Conservation (phyloP, 2,888 invertebrate species). For the Drosophila conformis region DNA sequence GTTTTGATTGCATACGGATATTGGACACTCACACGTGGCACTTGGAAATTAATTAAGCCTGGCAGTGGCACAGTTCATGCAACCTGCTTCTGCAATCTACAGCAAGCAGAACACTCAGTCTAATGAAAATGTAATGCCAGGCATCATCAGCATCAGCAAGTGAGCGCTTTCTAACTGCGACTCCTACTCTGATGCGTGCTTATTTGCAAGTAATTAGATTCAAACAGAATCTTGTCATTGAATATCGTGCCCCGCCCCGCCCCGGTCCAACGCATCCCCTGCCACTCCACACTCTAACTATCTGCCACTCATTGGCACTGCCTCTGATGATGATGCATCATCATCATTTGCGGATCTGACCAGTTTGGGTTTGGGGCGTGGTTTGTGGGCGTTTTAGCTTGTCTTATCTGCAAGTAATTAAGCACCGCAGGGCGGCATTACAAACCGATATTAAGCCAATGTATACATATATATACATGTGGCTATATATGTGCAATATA, state of each 20-base stretch:
- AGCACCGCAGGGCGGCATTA: conserved; percentile 55
- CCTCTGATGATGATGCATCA: conserved; percentile 39
- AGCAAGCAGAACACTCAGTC: conserved; percentile 36
- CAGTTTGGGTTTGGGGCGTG: conserved; percentile 37
- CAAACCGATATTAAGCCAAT: conserved; percentile 34
- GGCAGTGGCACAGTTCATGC: conserved; percentile 36
- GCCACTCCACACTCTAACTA: not conserved
- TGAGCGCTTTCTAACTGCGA: not conserved
- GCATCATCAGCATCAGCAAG: not conserved
- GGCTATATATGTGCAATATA: conserved; percentile 15
- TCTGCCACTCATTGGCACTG: conserved; percentile 7
- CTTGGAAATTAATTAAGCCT: conserved; percentile 79
- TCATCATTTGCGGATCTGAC: conserved; percentile 54
- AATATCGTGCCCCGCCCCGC: not conserved
- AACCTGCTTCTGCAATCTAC: conserved; percentile 16
- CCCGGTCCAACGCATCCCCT: not conserved
- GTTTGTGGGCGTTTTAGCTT: conserved; percentile 31
- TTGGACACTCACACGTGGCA: conserved; percentile 81
- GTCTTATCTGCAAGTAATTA: conserved; percentile 62
- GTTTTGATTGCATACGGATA: conserved; percentile 75
- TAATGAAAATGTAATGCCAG: conserved; percentile 76
- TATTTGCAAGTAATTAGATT: conserved; percentile 73
- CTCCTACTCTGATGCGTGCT: conserved; percentile 35
- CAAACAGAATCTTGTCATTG: conserved; percentile 46
- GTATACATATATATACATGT: conserved; percentile 1